Percentiles rank a stretch among this genome's conserved stretches.
Conservation (phyloP, 2,113 vertebrate genomes). For the Thymallus thymallus region DNA sequence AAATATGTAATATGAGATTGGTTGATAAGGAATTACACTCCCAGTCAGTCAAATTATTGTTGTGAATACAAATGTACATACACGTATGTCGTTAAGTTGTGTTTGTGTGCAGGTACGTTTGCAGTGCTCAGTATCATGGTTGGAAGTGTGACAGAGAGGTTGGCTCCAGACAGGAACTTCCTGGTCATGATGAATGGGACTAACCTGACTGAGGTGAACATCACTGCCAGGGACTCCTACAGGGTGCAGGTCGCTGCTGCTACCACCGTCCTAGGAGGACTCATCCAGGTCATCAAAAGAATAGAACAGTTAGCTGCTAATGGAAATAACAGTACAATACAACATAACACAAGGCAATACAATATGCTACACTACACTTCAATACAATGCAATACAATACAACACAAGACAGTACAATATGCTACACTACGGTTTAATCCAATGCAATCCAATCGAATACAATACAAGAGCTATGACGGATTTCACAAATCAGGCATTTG, state of each 20-base stretch:
- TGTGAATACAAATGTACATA: not conserved
- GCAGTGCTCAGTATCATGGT: constrained; percentile 96
- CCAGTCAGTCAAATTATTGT: not conserved
- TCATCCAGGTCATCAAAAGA: constrained; percentile 83
- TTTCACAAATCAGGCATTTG: not conserved
- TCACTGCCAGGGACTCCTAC: constrained; percentile 58
- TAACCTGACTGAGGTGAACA: constrained; percentile 61
- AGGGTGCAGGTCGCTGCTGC: constrained; percentile 85
- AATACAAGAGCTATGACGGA: not conserved
- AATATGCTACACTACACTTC: no score
- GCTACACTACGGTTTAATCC: no score
- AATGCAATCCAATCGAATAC: no score
- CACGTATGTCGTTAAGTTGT: not conserved
- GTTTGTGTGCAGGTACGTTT: constrained; percentile 82
- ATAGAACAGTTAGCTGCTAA: no score
- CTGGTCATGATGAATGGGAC: constrained; percentile 66
- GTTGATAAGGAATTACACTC: not conserved
- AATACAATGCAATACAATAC: no score
- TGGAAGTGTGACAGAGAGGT: constrained; percentile 84
- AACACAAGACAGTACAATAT: no score
- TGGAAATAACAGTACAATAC: no score
- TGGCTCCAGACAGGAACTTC: constrained; percentile 74
- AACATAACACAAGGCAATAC: no score
- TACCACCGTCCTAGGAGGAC: constrained; percentile 82
- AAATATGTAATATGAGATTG: not conserved